A percentile compares a stretch with the other conserved stretches of the same genome.
These are phyloP conservation scores for Sandelia bainsii DNA, from an alignment of 2,797 vertebrate species.

Conservation along the genomic window DNA sequence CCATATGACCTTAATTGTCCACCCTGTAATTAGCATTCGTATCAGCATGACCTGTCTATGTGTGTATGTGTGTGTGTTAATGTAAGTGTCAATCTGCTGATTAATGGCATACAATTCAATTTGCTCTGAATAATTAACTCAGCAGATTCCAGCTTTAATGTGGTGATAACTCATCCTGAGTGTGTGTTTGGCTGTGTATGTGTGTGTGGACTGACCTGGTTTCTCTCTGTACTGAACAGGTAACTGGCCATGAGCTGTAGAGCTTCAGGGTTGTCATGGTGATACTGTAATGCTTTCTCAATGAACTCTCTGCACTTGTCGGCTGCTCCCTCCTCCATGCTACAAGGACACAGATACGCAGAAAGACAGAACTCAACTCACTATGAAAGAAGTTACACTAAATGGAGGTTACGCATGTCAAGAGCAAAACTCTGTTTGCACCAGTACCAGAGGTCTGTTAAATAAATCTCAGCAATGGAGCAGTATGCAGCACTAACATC, in stretches of 20 bases:
- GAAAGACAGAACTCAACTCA: constrained; percentile 36
- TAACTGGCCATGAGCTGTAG: constrained; percentile 91
- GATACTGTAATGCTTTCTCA: constrained; percentile 84
- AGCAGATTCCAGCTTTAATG: constrained; percentile 77
- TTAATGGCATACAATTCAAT: constrained; percentile 81
- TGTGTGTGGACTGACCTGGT: constrained; percentile 77
- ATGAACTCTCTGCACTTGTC: constrained; percentile 86
- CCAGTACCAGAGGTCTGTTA: constrained; percentile 89
- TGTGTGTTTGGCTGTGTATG: background rate
- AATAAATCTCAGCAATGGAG: constrained; percentile 88
- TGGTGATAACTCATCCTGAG: constrained; percentile 72
- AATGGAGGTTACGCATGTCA: constrained; percentile 12
- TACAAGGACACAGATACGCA: constrained; percentile 52
- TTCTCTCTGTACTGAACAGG: constrained; percentile 87
- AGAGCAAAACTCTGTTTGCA: constrained; percentile 12
- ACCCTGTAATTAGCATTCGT: constrained; percentile 71
- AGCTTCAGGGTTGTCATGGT: constrained; percentile 86
- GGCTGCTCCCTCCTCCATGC: constrained; percentile 86
- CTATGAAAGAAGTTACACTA: constrained; percentile 17
- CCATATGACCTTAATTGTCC: constrained; percentile 64
- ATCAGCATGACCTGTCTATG: constrained; percentile 62
- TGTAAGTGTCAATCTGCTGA: constrained; percentile 76
- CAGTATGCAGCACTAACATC: constrained; percentile 87
- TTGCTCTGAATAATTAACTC: constrained; percentile 81
- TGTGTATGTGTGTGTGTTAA: constrained; percentile 57